A percentile compares a stretch with the other conserved stretches of the same genome.
phyloP scores from a whole-genome alignment of 2,888 invertebrate species.

The Syrista parreyssii region DNA sequence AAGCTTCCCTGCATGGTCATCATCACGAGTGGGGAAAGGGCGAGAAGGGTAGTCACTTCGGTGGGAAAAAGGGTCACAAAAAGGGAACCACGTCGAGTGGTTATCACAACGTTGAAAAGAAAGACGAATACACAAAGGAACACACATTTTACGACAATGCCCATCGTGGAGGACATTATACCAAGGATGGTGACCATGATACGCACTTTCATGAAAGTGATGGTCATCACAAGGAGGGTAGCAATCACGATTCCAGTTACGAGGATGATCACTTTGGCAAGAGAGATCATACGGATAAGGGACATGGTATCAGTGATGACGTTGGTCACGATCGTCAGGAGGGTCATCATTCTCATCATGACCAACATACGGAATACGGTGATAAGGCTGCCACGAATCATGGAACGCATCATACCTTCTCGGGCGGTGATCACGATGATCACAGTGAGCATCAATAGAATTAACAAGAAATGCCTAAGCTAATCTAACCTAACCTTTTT shows the following conservation, averaged over 20 bases:
- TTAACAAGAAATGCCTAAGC: not conserved
- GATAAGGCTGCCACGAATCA: conserved; percentile 54
- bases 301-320: conserved; percentile 55
- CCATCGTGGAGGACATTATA: conserved; percentile 60
- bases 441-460: not conserved
- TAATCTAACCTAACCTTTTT: not conserved
- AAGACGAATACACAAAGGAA: conserved; percentile 64
- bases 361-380: conserved; percentile 53
- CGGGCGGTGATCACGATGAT: not conserved
- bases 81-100: conserved; percentile 62
- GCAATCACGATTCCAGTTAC: conserved; percentile 52
- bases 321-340: conserved; percentile 53
- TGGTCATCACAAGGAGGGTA: conserved; percentile 54
- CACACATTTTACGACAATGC: conserved; percentile 64
- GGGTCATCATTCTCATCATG: conserved; percentile 53
- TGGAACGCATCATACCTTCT: conserved; percentile 45
- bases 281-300: conserved; percentile 56
- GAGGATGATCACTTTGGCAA: conserved; percentile 54
- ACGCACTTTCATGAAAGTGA: conserved; percentile 54
- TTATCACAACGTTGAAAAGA: conserved; percentile 63
- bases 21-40: conserved; percentile 59
- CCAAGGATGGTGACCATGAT: conserved; percentile 57
- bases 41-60: conserved; percentile 56
- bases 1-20: conserved; percentile 53
- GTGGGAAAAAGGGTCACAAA: conserved; percentile 58